phyloP scores from a whole-genome alignment of 2,888 invertebrate species.

The Tridacna gigas region DNA sequence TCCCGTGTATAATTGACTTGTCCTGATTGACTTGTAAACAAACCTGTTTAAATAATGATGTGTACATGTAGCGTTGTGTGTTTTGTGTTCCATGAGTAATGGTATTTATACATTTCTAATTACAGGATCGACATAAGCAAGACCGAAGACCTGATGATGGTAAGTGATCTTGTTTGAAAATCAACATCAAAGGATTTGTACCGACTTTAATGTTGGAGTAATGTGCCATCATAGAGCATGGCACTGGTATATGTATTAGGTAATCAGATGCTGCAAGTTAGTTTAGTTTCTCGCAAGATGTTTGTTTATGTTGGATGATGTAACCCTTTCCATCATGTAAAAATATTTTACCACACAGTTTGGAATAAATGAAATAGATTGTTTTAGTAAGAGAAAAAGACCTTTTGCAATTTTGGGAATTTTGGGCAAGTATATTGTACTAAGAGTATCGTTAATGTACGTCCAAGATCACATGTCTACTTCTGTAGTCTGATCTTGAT shows the following conservation, averaged over 20 bases:
- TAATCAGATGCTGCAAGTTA: constrained; percentile 50
- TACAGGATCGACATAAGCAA: constrained; percentile 58
- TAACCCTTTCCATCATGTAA: too few species aligned
- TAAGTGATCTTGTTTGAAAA: constrained; percentile 67
- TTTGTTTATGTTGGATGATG: constrained; percentile 27
- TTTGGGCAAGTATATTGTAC: too few species aligned
- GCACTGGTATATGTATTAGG: constrained; percentile 45
- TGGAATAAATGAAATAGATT: too few species aligned
- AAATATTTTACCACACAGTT: too few species aligned
- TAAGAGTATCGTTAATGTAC: too few species aligned
- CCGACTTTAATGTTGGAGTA: constrained; percentile 57
- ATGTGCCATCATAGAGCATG: constrained; percentile 27
- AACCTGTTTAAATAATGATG: not conserved
- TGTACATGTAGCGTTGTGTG: not conserved
- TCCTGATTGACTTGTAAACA: not conserved
- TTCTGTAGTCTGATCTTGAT: too few species aligned
- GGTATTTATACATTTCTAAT: not conserved
- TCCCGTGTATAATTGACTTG: not conserved
- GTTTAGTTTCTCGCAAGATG: constrained; percentile 27
- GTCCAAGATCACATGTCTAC: too few species aligned
- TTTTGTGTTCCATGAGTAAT: not conserved
- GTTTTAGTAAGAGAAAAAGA: too few species aligned
- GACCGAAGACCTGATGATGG: constrained; percentile 77
- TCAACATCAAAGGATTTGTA: constrained; percentile 63
- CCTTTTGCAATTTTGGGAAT: too few species aligned